Evolutionary conservation across 2,888 invertebrate genomes (phyloP).

Genomic region (Philereme transversata): DNA sequence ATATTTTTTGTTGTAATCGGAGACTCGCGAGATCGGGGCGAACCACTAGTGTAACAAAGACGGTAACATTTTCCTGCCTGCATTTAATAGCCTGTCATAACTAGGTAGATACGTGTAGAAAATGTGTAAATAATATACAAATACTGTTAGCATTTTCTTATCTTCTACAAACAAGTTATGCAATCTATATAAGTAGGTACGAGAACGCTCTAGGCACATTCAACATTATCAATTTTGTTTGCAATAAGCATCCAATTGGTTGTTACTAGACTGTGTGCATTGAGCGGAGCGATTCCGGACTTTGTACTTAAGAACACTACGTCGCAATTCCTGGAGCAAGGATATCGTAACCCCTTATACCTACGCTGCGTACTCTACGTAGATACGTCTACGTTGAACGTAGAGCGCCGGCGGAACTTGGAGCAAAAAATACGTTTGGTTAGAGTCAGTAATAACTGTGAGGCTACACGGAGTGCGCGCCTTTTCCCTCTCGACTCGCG

Average conservation of each 20-base stretch:
- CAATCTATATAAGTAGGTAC: slow-evolving; percentile 9
- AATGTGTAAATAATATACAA: background rate
- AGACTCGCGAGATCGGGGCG: no score
- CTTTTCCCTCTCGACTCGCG: slow-evolving; percentile 60
- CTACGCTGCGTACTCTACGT: slow-evolving; percentile 30
- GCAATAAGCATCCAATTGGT: slow-evolving; percentile 44
- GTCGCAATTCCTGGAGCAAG: slow-evolving; percentile 51
- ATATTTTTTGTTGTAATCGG: no score
- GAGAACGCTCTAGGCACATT: background rate
- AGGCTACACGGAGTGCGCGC: slow-evolving; percentile 70
- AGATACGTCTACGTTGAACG: slow-evolving; percentile 51
- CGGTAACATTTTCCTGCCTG: no score
- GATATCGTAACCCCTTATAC: slow-evolving; percentile 43
- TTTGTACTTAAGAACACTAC: slow-evolving; percentile 37
- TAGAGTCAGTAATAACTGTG: slow-evolving; percentile 69
- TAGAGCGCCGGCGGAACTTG: slow-evolving; percentile 50
- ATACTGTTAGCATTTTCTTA: slow-evolving; percentile 6
- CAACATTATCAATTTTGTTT: slow-evolving; percentile 46
- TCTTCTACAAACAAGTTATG: slow-evolving; percentile 3
- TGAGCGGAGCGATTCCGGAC: slow-evolving; percentile 14
- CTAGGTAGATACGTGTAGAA: no score
- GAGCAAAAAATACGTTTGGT: slow-evolving; percentile 51
- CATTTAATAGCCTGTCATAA: no score
- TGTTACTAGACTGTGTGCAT: slow-evolving; percentile 36
- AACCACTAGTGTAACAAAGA: no score